A percentile compares a stretch with the other conserved stretches of the same genome.
Evolutionary conservation across 2,888 invertebrate species (phyloP).

Genomic region (Drosophila robusta): DNA sequence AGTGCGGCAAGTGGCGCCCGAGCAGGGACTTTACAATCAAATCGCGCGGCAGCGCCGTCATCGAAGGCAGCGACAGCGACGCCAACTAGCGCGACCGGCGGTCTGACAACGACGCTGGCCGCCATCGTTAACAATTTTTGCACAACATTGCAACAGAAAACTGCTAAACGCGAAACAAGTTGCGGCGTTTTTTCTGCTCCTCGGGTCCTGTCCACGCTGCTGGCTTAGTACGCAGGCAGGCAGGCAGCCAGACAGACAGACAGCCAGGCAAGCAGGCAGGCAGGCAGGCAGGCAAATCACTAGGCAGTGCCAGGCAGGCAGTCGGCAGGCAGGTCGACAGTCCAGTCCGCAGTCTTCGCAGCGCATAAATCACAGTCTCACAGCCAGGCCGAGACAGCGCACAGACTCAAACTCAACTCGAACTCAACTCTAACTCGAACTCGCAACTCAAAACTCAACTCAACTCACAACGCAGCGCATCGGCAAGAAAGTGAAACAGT

Average conservation of each 20-base stretch:
- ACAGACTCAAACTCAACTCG: slow-evolving; percentile 35
- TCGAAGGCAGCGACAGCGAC: slow-evolving; percentile 61
- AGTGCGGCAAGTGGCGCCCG: slow-evolving; percentile 4
- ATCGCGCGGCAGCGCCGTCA: slow-evolving; percentile 67
- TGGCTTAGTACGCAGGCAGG: slow-evolving; percentile 60
- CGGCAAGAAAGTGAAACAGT: slow-evolving; percentile 53
- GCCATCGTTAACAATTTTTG: slow-evolving; percentile 82
- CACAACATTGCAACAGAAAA: slow-evolving; percentile 83
- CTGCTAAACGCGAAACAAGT: slow-evolving; percentile 84
- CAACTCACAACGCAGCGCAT: slow-evolving; percentile 1
- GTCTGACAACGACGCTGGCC: slow-evolving; percentile 61
- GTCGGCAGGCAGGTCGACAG: slow-evolving; percentile 76
- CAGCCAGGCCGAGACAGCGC: slow-evolving; percentile 38
- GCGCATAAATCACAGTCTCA: slow-evolving; percentile 74
- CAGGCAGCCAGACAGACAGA: slow-evolving; percentile 50
- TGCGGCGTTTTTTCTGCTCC: slow-evolving; percentile 84
- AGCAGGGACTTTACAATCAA: slow-evolving; percentile 62
- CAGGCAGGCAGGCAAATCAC: slow-evolving; percentile 65
- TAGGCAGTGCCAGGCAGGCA: slow-evolving; percentile 77
- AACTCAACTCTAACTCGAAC: slow-evolving; percentile 20
- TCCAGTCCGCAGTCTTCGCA: slow-evolving; percentile 79
- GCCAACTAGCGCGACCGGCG: slow-evolving; percentile 52
- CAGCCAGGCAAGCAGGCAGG: slow-evolving; percentile 44
- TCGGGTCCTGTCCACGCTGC: slow-evolving; percentile 68
- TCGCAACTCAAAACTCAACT: slow-evolving; percentile 18